Base-by-base conservation (phyloP, 1,140 invertebrate species). In the Papilio xuthus region DNA sequence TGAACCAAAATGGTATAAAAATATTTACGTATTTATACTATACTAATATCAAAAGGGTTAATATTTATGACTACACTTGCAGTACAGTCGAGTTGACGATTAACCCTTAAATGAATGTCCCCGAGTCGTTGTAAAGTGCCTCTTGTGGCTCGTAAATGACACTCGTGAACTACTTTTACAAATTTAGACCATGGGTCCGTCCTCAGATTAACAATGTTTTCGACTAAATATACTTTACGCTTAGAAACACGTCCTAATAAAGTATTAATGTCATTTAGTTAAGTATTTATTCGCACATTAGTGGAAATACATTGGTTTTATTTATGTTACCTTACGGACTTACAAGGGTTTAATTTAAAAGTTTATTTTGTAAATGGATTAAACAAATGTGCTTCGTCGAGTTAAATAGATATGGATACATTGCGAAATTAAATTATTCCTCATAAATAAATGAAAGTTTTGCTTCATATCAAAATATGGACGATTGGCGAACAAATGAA, bases 61-160 rank as follows among this genome's bases (percentile, higher is more conserved):
- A 88, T 90, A 91, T 87, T 88, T 87, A 92, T 90, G 89, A 90
- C 83, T 76, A 83, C 83, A 88, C 86, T 90, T 83, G 84, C 79
- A 77, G 85, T 81, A 79, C 84, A 81, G 84, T 87, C 77, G 78
- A 79, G 81, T 72, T 82, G 86, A 85, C 88, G 82, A 90, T 92
- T 92, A 89, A 89, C 88, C 89, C 87, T 86, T 85, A 84, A 90
- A 90, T 91, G 89, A 89, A 84, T 85, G 83, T 79, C 73, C 78
- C 79, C 81, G 78, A 82, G 78, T 76, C 82, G 78, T 80, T 90
- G 85, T 90, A 88, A 90, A 89, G 86, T 88, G 86, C 85, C 83
- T 85, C 83, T 88, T 86, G 84, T 84, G 85, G 84, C 71, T 78
- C 83, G 83, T 88, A 88, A 91, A 91, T 82, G 89, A 84, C 84